phyloP scores from a whole-genome alignment of 2,888 invertebrate genomes.

The Danaus chrysippus region DNA sequence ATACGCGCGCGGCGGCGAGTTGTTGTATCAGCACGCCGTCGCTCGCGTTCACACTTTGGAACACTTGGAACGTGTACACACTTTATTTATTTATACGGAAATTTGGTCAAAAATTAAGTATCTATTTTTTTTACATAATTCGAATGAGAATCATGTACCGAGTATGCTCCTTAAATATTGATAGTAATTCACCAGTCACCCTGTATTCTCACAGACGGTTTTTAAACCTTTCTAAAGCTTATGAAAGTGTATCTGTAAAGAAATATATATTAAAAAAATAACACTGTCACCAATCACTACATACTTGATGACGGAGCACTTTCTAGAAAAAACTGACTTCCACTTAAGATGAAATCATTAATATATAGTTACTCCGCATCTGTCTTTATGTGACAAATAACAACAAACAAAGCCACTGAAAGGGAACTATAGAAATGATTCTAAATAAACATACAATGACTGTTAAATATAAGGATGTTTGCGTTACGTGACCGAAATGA shows the following conservation, averaged over 20 bases:
- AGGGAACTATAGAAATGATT: constrained; percentile 9
- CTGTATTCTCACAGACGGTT: background rate
- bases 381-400: constrained; percentile 39
- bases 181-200: too few relatives aligned
- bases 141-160: too few relatives aligned
- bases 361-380: constrained; percentile 35
- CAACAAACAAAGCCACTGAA: constrained; percentile 34
- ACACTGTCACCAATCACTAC: constrained; percentile 24
- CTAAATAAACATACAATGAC: constrained; percentile 1
- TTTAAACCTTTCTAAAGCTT: constrained; percentile 1
- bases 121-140: too few relatives aligned
- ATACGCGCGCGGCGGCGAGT: too few relatives aligned
- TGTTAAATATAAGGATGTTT: constrained; percentile 1
- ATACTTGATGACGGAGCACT: constrained; percentile 18
- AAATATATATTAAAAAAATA: constrained; percentile 15
- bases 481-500: constrained; percentile 2
- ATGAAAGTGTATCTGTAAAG: constrained; percentile 2
- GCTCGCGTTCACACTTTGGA: too few relatives aligned
- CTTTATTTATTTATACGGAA: too few relatives aligned
- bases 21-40: too few relatives aligned
- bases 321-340: constrained; percentile 20
- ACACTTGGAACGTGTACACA: too few relatives aligned
- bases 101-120: too few relatives aligned
- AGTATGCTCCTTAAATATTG: too few relatives aligned
- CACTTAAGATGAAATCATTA: constrained; percentile 31